phyloP scores from a whole-genome alignment of 2,113 vertebrate species.

The Dolichallabes microphthalmus region DNA sequence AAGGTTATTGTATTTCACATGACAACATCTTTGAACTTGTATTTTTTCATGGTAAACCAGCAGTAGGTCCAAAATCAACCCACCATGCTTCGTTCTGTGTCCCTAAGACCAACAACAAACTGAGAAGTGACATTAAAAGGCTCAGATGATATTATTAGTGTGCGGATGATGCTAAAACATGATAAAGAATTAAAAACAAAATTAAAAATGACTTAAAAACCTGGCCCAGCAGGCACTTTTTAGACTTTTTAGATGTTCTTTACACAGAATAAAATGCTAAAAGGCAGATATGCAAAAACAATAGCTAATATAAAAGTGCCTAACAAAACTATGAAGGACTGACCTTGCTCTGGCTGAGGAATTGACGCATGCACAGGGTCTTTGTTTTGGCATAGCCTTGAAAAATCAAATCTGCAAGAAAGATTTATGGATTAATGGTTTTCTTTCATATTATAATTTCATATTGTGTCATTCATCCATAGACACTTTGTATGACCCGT shows the following conservation, averaged over 20 bases:
- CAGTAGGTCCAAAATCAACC: constrained; percentile 8
- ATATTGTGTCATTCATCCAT: constrained; percentile 49
- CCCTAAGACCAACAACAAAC: neutral
- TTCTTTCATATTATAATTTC: constrained; percentile 38
- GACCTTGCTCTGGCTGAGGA: neutral
- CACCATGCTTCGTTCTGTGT: neutral
- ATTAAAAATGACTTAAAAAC: neutral
- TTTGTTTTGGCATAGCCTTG: neutral
- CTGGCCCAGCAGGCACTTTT: neutral
- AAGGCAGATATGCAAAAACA: neutral
- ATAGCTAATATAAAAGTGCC: neutral
- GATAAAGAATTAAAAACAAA: neutral
- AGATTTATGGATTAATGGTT: neutral
- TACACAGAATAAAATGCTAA: neutral
- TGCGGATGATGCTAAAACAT: neutral
- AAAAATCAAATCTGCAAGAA: constrained; percentile 4
- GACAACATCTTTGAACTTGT: constrained; percentile 58
- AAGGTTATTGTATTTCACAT: constrained; percentile 48
- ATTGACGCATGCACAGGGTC: neutral
- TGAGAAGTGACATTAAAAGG: neutral
- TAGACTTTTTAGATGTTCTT: neutral
- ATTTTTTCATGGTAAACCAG: constrained; percentile 60
- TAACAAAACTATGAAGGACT: neutral
- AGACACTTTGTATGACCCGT: constrained; percentile 55
- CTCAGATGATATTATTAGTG: neutral